Conservation (phyloP, 2,888 invertebrate species). For the Phyto melanocephala region DNA sequence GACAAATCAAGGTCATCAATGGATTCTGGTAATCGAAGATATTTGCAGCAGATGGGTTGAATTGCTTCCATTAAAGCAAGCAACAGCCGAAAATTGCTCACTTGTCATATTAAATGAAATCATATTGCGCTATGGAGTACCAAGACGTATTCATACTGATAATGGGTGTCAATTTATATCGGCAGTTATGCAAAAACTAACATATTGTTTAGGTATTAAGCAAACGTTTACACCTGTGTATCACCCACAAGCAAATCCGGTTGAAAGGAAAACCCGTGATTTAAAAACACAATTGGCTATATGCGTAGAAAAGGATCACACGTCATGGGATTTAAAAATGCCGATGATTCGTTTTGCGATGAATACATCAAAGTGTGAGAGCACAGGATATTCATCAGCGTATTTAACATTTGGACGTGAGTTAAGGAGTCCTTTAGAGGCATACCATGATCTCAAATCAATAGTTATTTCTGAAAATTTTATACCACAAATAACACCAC, state of each 20-base stretch:
- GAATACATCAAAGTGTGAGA: too few relatives aligned
- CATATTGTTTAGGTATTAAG: neutral
- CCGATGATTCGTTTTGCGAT: conserved; percentile 37
- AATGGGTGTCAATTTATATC: too few relatives aligned
- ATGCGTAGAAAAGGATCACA: too few relatives aligned
- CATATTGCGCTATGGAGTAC: too few relatives aligned
- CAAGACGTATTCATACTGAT: too few relatives aligned
- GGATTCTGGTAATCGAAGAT: conserved; percentile 16
- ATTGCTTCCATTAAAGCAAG: too few relatives aligned
- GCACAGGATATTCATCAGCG: conserved; percentile 37
- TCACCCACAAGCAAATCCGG: neutral
- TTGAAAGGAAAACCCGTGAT: neutral
- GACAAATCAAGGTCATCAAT: conserved; percentile 13
- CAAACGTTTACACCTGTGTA: neutral
- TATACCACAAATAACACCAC: conserved; percentile 2
- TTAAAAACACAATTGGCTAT: too few relatives aligned
- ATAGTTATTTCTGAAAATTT: conserved; percentile 37
- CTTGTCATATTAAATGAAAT: too few relatives aligned
- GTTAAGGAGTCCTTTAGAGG: conserved; percentile 40
- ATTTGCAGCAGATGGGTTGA: too few relatives aligned
- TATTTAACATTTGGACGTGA: conserved; percentile 42
- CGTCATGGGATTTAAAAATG: neutral
- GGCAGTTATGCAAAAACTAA: neutral
- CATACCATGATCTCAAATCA: conserved; percentile 33
- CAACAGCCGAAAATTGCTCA: too few relatives aligned